Base-by-base conservation (phyloP, 1,140 invertebrate species). In the Solenopsis invicta region DNA sequence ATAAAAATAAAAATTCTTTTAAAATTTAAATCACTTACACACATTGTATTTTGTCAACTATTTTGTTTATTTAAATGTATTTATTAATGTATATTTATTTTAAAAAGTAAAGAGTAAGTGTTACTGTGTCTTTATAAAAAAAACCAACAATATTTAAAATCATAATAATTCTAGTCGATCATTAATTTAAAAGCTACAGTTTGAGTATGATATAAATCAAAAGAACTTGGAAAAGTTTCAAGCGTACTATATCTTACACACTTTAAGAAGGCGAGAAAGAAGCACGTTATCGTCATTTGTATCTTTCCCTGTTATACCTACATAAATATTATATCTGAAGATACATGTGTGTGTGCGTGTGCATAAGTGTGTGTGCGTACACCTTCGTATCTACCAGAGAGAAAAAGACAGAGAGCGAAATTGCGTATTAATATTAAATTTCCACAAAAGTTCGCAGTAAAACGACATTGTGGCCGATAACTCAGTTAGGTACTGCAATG, bases 401-500 rank as follows among this genome's bases (percentile, higher is more conserved):
- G 74, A 69, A 77, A 84, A 71, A 87, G 91, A 92, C 84, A 90
- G 85, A 64, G 81, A 84, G 54, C 66, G 82, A 92, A 92, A 92
- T 92, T 92, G 91, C 85, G 88, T 92, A 92, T 92, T 91, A 92
- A 92, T 92, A 92, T 92, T 92, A 92, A 92, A 92, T 87, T 66
- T 52, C 74, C 67, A 76, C 52, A 67, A 87, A 90, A 85, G 61
- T 87, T 67, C n/a, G 87, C 50, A 69, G 64, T 48, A 61, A 91
- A 87, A 59, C 29, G 24, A 76, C 45, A 69, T 69, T 69, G 41
- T 24, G 54, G 62, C 37, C 76, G 80, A 89, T 89, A 82, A 61
- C 16, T 24, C 13, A 66, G 45, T 21, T 54, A 64, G 41, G 24
- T n/a, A 41, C 24, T 18, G 37, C 59, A 76, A 64, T 16, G 34